Evolutionary conservation across 2,797 vertebrate species (phyloP).

Genomic region (Stomatorhinus walkeri): DNA sequence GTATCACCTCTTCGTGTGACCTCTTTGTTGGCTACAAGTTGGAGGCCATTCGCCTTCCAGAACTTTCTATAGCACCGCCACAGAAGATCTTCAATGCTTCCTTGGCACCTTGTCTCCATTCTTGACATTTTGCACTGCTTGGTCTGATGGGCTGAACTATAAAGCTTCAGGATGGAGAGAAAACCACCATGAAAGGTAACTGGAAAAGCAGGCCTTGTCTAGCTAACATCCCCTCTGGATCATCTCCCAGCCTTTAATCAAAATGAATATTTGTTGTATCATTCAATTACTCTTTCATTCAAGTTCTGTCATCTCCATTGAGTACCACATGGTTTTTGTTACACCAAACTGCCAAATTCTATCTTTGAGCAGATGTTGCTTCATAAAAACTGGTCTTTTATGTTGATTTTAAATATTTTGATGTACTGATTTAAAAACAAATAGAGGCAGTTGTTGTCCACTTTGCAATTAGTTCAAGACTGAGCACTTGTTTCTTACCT

Average conservation of each 20-base stretch:
- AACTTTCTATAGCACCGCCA: neutral
- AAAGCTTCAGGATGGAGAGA: neutral
- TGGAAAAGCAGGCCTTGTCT: neutral
- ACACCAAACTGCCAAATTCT: neutral
- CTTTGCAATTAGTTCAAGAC: neutral
- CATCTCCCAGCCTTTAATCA: neutral
- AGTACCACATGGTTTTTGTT: neutral
- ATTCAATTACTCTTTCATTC: neutral
- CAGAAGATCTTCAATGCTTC: neutral
- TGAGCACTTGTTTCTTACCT: conserved; percentile 2
- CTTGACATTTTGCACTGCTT: neutral
- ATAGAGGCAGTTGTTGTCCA: conserved; percentile 11
- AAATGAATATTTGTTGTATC: conserved; percentile 7
- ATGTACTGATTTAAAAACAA: neutral
- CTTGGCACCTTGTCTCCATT: neutral
- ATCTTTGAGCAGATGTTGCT: neutral
- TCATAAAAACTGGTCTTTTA: conserved; percentile 1
- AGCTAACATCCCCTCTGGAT: neutral
- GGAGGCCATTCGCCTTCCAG: neutral
- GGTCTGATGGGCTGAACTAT: neutral
- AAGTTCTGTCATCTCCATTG: neutral
- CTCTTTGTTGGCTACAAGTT: neutral
- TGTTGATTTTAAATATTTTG: conserved; percentile 12
- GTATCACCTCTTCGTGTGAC: neutral
- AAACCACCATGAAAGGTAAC: neutral